Conservation (phyloP, 2,797 vertebrate genomes). For the Falco naumanni region DNA sequence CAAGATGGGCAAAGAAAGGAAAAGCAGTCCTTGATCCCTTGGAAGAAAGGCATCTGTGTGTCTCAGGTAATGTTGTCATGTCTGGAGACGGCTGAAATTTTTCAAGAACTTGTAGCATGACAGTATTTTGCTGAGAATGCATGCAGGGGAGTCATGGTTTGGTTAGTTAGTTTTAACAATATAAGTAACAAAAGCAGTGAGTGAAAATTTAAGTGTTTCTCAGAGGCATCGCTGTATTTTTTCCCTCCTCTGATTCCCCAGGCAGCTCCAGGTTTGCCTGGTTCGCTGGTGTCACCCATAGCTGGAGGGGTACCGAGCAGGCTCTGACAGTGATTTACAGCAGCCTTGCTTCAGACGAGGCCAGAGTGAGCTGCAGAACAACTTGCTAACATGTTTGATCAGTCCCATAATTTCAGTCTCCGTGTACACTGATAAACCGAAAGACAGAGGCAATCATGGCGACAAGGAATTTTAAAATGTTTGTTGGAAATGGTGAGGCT, state of each 20-base stretch:
- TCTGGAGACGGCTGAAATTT: not conserved
- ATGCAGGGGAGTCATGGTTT: not conserved
- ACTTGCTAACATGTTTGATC: not conserved
- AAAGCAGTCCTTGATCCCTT: not conserved
- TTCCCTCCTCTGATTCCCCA: not conserved
- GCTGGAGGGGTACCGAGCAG: rapidly evolving
- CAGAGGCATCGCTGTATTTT: not conserved
- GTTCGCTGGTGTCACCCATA: rapidly evolving
- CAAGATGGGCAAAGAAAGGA: not conserved
- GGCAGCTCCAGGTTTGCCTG: not conserved
- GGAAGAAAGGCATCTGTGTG: not conserved
- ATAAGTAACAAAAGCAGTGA: not conserved
- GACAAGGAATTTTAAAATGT: not conserved
- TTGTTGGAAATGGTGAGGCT: not conserved
- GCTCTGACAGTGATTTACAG: not conserved
- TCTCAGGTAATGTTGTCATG: not conserved
- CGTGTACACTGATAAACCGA: rapidly evolving
- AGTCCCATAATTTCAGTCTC: not conserved
- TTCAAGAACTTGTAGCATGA: not conserved
- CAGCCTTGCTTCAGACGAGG: not conserved
- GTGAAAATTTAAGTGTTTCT: not conserved
- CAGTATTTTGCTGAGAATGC: not conserved
- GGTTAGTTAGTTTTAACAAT: not conserved
- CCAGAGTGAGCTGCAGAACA: not conserved
- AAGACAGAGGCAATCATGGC: not conserved